Evolutionary conservation across 1,140 invertebrate species (phyloP), one percentile per base, ranked within the genome.

Genomic region (Habropoda laboriosa): DNA sequence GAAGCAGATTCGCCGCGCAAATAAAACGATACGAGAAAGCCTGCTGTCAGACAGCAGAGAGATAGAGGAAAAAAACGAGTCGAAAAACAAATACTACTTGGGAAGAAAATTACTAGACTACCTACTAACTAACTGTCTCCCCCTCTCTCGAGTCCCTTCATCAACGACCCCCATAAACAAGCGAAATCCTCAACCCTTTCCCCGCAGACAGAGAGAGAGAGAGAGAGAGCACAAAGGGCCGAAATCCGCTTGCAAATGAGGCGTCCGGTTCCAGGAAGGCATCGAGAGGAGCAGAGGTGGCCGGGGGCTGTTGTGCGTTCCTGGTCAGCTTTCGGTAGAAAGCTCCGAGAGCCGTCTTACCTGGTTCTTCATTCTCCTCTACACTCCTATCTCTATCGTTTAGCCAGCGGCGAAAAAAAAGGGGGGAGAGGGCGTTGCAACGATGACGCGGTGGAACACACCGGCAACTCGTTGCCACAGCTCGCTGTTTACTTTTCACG

Each of bases 401-500:
- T 78, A 71, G 75, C 75, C 75, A 47, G 55, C 18, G 55, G 75
- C 55, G 35, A 53, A n/a, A n/a, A n/a, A 24, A 24, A 55, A n/a
- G 51, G 38, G 61, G 51, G 45, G 57, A 47, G n/a, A n/a, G n/a
- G 68, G 63, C 60, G 58, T 68, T 61, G 68, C 71, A 53, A 76
- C 64, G 76, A 72, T 82, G 79, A 83, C 64, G 79, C 73, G 83
- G 47, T 47, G 79, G 45, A 82, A 82, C 80, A 82, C 80, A 79
- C 63, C 66, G 79, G 58, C 80, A 57, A 86, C 73, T 87, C 86
- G 86, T 85, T 87, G 83, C 83, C 78, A 81, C 83, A 58, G 66
- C 77, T 57, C 42, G 74, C 70, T 88, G 81, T 88, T 88, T 88
- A 87, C 86, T 87, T 87, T 87, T 87, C 83, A 87, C 77, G 78